phyloP scores from a whole-genome alignment of 2,113 vertebrate genomes.

The Elgaria multicarinata region DNA sequence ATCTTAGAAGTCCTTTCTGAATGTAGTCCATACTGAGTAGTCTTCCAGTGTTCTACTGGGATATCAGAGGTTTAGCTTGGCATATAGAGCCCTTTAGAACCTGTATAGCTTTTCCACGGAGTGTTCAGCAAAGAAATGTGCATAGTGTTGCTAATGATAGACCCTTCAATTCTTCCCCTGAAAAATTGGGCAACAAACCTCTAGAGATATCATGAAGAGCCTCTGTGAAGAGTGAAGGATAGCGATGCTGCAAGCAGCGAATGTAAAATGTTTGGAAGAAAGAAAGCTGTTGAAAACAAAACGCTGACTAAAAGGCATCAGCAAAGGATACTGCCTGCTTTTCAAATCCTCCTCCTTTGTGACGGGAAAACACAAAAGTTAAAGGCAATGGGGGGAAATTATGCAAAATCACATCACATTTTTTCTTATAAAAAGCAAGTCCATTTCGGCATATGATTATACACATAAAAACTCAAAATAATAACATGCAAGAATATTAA shows the following conservation, averaged over 20 bases:
- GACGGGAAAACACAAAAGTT: constrained; percentile 42
- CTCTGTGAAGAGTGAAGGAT: constrained; percentile 55
- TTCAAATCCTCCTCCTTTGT: constrained; percentile 42
- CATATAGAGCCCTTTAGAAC: constrained; percentile 14
- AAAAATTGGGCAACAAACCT: constrained; percentile 51
- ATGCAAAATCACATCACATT: constrained; percentile 43
- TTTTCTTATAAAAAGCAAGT: constrained; percentile 6
- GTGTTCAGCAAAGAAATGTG: constrained; percentile 9
- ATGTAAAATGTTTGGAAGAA: constrained; percentile 40
- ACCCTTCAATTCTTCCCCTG: constrained; percentile 39
- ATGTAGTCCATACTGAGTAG: background rate
- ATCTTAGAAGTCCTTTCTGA: background rate
- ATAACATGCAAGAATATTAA: constrained; percentile 11
- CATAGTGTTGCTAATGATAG: constrained; percentile 36
- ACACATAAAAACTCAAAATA: constrained; percentile 54
- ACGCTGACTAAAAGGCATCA: background rate
- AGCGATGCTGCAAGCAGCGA: constrained; percentile 55
- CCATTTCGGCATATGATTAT: constrained; percentile 13
- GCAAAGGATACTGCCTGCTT: constrained; percentile 24
- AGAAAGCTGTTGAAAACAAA: constrained; percentile 33
- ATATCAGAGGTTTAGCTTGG: constrained; percentile 10
- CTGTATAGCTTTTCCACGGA: constrained; percentile 16
- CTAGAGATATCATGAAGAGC: constrained; percentile 52
- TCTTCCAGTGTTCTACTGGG: constrained; percentile 19
- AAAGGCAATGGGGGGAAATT: constrained; percentile 8